phyloP scores from a whole-genome alignment of 2,113 vertebrate species.

The Muntiacus reevesi region DNA sequence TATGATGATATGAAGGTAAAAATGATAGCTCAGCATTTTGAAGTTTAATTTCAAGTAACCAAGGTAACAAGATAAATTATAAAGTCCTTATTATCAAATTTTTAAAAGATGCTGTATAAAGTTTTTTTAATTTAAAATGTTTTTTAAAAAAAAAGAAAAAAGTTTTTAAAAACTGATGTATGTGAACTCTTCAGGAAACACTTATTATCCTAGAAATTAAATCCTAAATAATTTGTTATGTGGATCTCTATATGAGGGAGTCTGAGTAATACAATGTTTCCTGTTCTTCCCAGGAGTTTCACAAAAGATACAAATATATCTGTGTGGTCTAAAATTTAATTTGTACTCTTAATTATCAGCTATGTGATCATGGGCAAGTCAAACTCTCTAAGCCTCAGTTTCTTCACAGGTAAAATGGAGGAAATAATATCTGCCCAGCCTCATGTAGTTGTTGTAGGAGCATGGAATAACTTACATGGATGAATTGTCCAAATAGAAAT shows the following conservation, averaged over 20 bases:
- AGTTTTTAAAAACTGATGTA: neutral
- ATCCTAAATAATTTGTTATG: neutral
- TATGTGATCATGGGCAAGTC: neutral
- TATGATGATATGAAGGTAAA: neutral
- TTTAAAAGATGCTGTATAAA: neutral
- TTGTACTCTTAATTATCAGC: neutral
- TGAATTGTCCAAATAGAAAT: neutral
- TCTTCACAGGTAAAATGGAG: neutral
- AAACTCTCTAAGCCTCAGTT: neutral
- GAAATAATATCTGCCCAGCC: neutral
- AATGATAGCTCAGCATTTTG: neutral
- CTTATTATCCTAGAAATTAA: neutral
- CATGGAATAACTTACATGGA: neutral
- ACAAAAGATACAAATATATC: neutral
- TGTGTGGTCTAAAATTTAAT: neutral
- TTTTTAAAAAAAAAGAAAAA: neutral
- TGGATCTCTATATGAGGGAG: neutral
- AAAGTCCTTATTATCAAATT: neutral
- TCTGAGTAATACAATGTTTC: constrained; percentile 9
- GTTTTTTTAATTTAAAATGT: neutral
- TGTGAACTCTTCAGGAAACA: constrained; percentile 22
- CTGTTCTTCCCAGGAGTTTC: neutral
- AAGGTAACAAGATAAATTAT: constrained; percentile 32
- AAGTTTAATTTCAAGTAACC: constrained; percentile 12
- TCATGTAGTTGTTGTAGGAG: neutral